A percentile compares a stretch with the other conserved stretches of the same genome.
These are phyloP conservation scores for Xenentodon cancila DNA, from an alignment of 2,797 vertebrate genomes.

Conservation along the genomic window DNA sequence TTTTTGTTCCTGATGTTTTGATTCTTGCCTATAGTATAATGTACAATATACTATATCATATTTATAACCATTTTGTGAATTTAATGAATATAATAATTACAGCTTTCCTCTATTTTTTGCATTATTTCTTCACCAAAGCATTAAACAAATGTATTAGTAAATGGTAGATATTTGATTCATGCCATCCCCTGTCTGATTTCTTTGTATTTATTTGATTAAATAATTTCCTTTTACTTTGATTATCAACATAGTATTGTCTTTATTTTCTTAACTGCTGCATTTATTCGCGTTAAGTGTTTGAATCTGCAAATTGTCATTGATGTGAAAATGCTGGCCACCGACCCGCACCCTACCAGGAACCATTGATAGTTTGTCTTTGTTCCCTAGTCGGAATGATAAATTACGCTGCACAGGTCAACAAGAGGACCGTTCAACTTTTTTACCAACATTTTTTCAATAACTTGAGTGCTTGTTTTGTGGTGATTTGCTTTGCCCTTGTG, in stretches of 20 bases:
- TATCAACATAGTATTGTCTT: not conserved
- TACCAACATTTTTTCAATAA: not conserved
- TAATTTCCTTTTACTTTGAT: not conserved
- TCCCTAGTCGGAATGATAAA: constrained; percentile 19
- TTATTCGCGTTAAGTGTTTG: no score
- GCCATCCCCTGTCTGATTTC: constrained; percentile 8
- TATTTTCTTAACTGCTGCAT: not conserved
- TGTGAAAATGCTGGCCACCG: no score
- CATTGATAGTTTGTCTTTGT: not conserved
- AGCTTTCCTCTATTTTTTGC: constrained; percentile 9
- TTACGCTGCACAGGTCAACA: constrained; percentile 16
- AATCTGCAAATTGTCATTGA: no score
- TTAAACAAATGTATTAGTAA: constrained; percentile 6
- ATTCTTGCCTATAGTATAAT: not conserved
- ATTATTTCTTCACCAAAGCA: constrained; percentile 15
- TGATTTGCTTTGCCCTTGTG: not conserved
- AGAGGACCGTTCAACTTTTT: not conserved
- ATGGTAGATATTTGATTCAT: constrained; percentile 1
- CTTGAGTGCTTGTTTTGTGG: no score
- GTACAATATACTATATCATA: constrained; percentile 4
- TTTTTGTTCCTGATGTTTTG: constrained; percentile 1
- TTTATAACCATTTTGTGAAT: constrained; percentile 13
- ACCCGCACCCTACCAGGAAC: constrained; percentile 34
- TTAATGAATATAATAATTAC: constrained; percentile 3
- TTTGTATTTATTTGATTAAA: constrained; percentile 54